Evolutionary conservation across 2,888 invertebrate genomes (phyloP).

Genomic region (Agrypnus murinus): DNA sequence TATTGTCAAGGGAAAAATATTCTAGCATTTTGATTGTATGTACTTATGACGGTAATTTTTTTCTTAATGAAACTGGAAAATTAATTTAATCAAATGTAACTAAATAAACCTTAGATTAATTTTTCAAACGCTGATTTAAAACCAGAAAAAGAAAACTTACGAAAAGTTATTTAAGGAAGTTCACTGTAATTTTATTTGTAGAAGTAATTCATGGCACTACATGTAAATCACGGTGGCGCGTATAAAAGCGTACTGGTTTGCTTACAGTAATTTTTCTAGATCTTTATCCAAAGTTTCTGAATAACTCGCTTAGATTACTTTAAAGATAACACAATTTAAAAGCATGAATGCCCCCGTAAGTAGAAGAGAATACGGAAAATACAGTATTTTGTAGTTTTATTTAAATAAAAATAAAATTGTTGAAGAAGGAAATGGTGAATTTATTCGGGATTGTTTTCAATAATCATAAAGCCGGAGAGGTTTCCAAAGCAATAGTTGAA

Average conservation of each 20-base stretch:
- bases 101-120: background rate
- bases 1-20: slow-evolving; percentile 60
- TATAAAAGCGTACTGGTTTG: slow-evolving; percentile 17
- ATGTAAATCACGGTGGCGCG: slow-evolving; percentile 28
- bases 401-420: too few relatives aligned
- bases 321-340: slow-evolving; percentile 33
- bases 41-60: slow-evolving; percentile 56
- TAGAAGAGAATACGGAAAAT: background rate
- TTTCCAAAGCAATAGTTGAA: too few relatives aligned
- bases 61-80: slow-evolving; percentile 45
- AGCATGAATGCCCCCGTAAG: slow-evolving; percentile 25
- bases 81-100: slow-evolving; percentile 28
- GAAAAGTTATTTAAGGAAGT: slow-evolving; percentile 5
- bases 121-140: background rate
- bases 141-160: background rate
- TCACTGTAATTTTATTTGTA: background rate
- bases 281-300: slow-evolving; percentile 31
- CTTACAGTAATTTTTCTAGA: slow-evolving; percentile 34
- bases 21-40: slow-evolving; percentile 54
- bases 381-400: background rate
- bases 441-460: too few relatives aligned
- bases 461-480: too few relatives aligned
- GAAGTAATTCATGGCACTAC: background rate
- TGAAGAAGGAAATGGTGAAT: too few relatives aligned
- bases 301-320: slow-evolving; percentile 30